These are phyloP conservation scores for Monochamus saltuarius DNA, from an alignment of 1,140 invertebrate genomes.

Conservation along the genomic window DNA sequence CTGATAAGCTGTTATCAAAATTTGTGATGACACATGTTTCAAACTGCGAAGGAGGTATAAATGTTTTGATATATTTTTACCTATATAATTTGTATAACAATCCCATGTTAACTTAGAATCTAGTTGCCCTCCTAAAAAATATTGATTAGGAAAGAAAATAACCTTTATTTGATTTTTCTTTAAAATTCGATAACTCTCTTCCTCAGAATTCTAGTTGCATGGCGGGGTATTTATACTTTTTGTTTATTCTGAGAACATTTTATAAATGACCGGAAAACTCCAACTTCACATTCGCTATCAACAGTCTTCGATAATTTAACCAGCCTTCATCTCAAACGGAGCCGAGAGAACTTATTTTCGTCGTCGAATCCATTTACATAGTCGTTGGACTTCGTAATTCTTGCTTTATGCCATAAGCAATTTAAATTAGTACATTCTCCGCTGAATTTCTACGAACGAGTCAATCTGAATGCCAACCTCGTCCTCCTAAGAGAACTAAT, in stretches of 20 bases:
- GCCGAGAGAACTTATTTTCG: neutral
- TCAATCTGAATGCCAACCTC: conserved; percentile 20
- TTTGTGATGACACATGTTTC: too few species aligned
- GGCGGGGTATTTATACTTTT: neutral
- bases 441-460: conserved; percentile 16
- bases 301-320: neutral
- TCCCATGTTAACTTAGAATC: too few species aligned
- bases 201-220: too few species aligned
- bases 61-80: too few species aligned
- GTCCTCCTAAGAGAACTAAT: conserved; percentile 20
- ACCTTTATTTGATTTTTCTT: too few species aligned
- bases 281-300: neutral
- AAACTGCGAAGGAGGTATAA: too few species aligned
- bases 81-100: too few species aligned
- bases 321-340: conserved; percentile 1
- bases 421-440: conserved; percentile 34
- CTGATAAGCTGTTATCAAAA: too few species aligned
- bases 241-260: conserved; percentile 1
- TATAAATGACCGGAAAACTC: neutral
- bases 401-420: conserved; percentile 24
- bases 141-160: too few species aligned
- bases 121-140: too few species aligned
- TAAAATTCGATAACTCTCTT: too few species aligned
- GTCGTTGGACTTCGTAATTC: neutral
- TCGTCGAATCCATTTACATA: too few species aligned